Evolutionary conservation across 2,797 vertebrate species (phyloP).

Genomic region (Meriones psammophilus): DNA sequence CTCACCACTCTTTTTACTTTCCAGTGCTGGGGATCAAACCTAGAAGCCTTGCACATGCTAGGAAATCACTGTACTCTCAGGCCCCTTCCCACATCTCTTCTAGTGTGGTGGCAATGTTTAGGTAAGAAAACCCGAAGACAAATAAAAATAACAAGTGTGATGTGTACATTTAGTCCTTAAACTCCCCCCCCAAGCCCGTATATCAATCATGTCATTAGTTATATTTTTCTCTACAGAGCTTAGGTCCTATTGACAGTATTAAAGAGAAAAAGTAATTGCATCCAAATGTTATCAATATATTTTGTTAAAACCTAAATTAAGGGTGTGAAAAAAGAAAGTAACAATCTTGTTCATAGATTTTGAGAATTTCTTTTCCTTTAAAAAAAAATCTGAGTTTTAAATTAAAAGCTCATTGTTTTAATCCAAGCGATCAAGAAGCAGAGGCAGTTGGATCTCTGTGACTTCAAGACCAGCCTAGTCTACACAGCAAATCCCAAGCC

Average conservation of each 20-base stretch:
- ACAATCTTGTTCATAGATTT: background rate
- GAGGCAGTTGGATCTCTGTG: background rate
- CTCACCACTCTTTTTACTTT: background rate
- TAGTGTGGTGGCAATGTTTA: background rate
- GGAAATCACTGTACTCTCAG: background rate
- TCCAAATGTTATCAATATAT: background rate
- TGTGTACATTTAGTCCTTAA: background rate
- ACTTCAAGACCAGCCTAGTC: background rate
- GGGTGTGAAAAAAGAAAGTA: background rate
- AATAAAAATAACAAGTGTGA: background rate
- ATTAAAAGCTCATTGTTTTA: background rate
- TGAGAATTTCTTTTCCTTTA: background rate
- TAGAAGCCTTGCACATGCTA: background rate
- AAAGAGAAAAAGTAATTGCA: slow-evolving; percentile 1
- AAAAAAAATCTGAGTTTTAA: background rate
- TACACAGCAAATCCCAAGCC: background rate
- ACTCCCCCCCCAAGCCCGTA: background rate
- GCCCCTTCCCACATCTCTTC: background rate
- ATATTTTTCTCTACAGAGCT: background rate
- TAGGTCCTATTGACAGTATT: background rate
- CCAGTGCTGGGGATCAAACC: background rate
- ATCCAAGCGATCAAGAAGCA: background rate
- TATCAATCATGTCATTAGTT: background rate
- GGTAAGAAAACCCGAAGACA: slow-evolving; percentile 20
- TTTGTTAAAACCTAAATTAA: slow-evolving; percentile 9